phyloP scores from a whole-genome alignment of 2,888 invertebrate species.

The Dichetophora obliterata region DNA sequence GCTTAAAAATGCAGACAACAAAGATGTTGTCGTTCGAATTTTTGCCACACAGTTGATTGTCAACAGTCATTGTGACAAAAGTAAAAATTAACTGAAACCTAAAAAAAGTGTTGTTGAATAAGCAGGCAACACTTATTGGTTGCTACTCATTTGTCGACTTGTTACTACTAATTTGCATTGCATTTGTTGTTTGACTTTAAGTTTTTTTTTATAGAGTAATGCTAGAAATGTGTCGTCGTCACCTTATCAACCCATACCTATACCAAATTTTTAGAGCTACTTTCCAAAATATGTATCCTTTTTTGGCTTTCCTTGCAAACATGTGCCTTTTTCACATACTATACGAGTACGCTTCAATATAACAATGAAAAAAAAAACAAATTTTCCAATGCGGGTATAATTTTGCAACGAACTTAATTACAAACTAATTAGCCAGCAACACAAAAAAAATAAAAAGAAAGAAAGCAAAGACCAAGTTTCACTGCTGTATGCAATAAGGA shows the following conservation, averaged over 20 bases:
- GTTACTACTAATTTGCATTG: not conserved
- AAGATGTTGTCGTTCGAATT: not conserved
- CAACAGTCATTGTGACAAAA: not conserved
- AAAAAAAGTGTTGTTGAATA: not conserved
- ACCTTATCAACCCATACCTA: too few relatives aligned
- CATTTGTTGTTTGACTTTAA: constrained; percentile 25
- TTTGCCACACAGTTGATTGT: not conserved
- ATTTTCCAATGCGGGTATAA: constrained; percentile 32
- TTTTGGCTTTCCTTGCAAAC: not conserved
- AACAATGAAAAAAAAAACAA: not conserved
- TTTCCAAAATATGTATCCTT: not conserved
- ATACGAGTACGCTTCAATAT: not conserved
- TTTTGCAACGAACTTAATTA: constrained; percentile 58
- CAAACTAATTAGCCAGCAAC: constrained; percentile 60
- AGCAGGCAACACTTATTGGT: constrained; percentile 1
- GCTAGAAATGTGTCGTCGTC: not conserved
- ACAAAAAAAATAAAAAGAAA: constrained; percentile 29
- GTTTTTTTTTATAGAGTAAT: not conserved
- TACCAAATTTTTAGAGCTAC: too few relatives aligned
- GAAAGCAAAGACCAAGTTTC: constrained; percentile 25
- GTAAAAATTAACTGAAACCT: too few relatives aligned
- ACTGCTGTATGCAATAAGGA: not conserved
- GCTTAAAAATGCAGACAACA: constrained; percentile 21
- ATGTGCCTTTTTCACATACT: not conserved
- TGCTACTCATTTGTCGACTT: not conserved